phyloP scores from a whole-genome alignment of 2,113 vertebrate species.

The Lynx canadensis region DNA sequence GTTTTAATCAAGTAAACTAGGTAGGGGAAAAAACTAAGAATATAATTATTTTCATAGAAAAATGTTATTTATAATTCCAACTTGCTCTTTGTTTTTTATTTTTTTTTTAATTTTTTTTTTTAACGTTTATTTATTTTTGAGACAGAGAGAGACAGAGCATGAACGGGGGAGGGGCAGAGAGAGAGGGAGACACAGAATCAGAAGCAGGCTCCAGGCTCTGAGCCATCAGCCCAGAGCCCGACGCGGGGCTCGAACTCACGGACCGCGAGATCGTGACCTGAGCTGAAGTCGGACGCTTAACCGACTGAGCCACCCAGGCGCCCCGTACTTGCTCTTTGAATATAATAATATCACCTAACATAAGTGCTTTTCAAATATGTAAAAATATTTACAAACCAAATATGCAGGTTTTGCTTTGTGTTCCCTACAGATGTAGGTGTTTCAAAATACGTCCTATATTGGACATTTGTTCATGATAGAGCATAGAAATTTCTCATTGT shows the following conservation, averaged over 20 bases:
- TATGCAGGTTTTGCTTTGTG: not conserved
- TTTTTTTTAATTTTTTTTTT: no score
- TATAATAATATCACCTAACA: not conserved
- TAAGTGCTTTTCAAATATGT: not conserved
- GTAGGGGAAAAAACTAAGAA: not conserved
- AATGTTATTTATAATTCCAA: not conserved
- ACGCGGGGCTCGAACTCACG: no score
- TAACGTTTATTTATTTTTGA: no score
- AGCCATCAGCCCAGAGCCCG: no score
- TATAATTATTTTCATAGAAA: not conserved
- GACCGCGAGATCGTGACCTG: no score
- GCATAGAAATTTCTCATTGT: not conserved
- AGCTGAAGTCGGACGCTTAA: no score
- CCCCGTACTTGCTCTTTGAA: not conserved
- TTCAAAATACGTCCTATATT: not conserved
- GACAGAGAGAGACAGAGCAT: no score
- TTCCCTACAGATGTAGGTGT: not conserved
- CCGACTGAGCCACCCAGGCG: no score
- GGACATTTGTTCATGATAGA: not conserved
- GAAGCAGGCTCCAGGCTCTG: no score
- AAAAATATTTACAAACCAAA: not conserved
- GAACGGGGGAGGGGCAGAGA: no score
- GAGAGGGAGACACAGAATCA: no score
- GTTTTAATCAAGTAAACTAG: slow-evolving; percentile 19
- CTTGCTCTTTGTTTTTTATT: not conserved